Evolutionary conservation across 2,797 vertebrate species (phyloP), one percentile per base, ranked within the genome.

Genomic region (Thalassophryne amazonica): DNA sequence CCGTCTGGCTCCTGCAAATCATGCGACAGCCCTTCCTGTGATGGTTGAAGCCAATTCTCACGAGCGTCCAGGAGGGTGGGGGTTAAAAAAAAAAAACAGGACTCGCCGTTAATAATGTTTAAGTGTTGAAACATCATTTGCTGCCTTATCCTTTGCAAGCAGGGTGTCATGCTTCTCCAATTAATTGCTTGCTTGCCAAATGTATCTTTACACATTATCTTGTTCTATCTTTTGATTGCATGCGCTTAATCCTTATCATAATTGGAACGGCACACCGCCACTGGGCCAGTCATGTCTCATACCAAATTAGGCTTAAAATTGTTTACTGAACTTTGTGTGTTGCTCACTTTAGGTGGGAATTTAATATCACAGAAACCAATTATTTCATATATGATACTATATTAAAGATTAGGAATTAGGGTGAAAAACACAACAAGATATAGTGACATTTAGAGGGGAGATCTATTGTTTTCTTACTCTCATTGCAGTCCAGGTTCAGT

Each of bases 201-300:
- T 89, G 89, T 91, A 91, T 92, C 90, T 88, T 73, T 76, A 83
- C 83, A 73, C 87, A 84, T 90, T 90, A 92, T 91, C 90, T 91
- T 91, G 91, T 91, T 91, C 88, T 80, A 91, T 92, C 90, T 91
- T 88, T 92, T 89, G 90, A 91, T 89, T 90, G 89, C 86, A 78
- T 81, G 80, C 79, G 86, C 86, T 88, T 91, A 91, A 91, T 91
- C 87, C 90, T 91, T 89, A 89, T 90, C 87, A 72, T 92, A 91
- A 92, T 91, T 91, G 88, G 86, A 89, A 89, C 84, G 88, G 86
- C 85, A 85, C 78, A 81, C 83, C 70, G 88, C 89, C 90, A 89
- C 86, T 84, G 90, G 89, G 88, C 83, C 88, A 84, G 81, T 85
- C 75, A 63, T 83, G 88, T 89, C 83, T 90, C 87, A 84, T 81